A percentile compares a stretch with the other conserved stretches of the same genome.
Conservation (phyloP, 2,797 vertebrate genomes). For the Tokudaia tokunoshimensis region DNA sequence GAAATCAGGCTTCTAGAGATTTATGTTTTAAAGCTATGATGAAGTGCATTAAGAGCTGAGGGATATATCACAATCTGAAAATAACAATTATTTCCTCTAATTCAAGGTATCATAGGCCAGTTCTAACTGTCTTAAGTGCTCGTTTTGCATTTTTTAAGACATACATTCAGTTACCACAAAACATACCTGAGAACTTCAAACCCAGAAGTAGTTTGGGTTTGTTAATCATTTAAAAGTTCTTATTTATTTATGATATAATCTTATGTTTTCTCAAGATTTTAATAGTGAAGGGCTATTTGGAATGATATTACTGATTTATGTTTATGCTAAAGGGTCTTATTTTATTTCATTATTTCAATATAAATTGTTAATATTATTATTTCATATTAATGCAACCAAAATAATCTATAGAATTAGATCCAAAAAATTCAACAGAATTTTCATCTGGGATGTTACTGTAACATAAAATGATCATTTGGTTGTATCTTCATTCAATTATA, state of each 20-base stretch:
- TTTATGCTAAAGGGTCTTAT: neutral
- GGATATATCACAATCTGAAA: neutral
- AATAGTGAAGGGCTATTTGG: neutral
- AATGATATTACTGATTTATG: neutral
- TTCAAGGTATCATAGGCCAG: neutral
- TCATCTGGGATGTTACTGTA: neutral
- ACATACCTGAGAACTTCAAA: neutral
- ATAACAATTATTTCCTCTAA: neutral
- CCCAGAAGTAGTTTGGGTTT: neutral
- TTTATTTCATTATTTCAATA: neutral
- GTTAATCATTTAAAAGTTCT: neutral
- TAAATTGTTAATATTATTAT: neutral
- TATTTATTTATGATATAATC: neutral
- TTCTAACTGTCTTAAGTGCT: neutral
- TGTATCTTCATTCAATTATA: neutral
- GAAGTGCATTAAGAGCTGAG: neutral
- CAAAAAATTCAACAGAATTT: conserved; percentile 26
- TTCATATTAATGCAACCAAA: neutral
- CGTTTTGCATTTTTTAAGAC: neutral
- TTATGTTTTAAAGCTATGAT: neutral
- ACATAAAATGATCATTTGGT: neutral
- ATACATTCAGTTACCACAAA: neutral
- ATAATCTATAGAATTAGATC: neutral
- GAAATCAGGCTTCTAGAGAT: neutral
- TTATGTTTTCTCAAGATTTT: neutral